phyloP scores from a whole-genome alignment of 2,888 invertebrate genomes.

The Neocrepidodera transversa region DNA sequence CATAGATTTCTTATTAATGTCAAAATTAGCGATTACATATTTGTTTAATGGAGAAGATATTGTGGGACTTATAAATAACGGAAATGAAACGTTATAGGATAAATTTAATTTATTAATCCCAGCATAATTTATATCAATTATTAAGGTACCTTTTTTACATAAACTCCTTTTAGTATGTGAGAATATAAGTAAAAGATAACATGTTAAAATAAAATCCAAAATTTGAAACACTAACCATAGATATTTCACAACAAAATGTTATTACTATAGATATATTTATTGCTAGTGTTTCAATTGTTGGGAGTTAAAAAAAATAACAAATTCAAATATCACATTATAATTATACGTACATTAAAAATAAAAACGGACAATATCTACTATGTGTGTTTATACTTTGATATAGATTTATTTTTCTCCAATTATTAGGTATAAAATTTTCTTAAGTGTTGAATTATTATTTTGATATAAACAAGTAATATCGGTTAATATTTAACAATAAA shows the following conservation, averaged over 20 bases:
- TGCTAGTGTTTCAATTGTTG: not conserved
- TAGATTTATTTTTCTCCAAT: not conserved
- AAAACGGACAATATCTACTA: not conserved
- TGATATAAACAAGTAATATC: too few relatives aligned
- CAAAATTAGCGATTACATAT: too few relatives aligned
- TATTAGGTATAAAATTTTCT: not conserved
- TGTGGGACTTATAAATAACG: too few relatives aligned
- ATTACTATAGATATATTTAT: too few relatives aligned
- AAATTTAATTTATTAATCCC: not conserved
- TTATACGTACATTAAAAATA: not conserved
- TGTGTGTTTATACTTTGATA: not conserved
- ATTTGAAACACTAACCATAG: not conserved
- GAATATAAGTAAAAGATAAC: too few relatives aligned
- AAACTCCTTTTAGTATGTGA: not conserved
- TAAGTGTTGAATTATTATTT: too few relatives aligned
- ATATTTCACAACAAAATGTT: too few relatives aligned
- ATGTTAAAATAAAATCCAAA: too few relatives aligned
- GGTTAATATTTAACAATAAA: too few relatives aligned
- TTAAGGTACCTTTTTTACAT: not conserved
- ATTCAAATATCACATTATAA: conserved; percentile 1
- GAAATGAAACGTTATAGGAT: too few relatives aligned
- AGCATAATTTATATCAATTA: not conserved
- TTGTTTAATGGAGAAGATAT: too few relatives aligned
- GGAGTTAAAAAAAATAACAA: conserved; percentile 1
- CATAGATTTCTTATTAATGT: too few relatives aligned